A percentile compares a stretch with the other conserved stretches of the same genome.
phyloP scores from a whole-genome alignment of 2,797 vertebrate species.

The Fratercula arctica region DNA sequence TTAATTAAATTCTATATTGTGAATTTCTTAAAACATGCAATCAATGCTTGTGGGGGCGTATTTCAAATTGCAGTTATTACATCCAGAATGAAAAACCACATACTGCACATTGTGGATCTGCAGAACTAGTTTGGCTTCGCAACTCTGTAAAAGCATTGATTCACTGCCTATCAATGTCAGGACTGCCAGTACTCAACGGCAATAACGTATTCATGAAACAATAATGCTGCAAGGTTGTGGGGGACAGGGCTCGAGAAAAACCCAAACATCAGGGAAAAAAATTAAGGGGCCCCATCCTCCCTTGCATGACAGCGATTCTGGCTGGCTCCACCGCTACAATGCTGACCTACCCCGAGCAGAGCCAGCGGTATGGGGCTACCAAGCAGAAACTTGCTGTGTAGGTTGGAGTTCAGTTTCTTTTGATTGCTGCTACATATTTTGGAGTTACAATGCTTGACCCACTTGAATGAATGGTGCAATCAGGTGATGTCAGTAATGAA shows the following conservation, averaged over 20 bases:
- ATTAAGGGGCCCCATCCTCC: constrained; percentile 29
- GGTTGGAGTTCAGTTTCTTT: constrained; percentile 1
- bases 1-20: constrained; percentile 12
- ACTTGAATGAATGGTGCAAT: not conserved
- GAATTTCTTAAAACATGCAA: constrained; percentile 10
- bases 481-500: constrained; percentile 14
- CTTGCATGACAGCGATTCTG: not conserved
- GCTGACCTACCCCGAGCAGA: not conserved
- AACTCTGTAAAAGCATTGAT: not conserved
- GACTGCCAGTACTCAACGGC: not conserved
- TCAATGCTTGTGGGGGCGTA: not conserved
- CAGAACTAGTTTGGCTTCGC: constrained; percentile 8
- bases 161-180: constrained; percentile 29
- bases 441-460: not conserved
- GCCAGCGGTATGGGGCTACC: not conserved
- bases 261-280: constrained; percentile 24
- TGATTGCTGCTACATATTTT: constrained; percentile 15
- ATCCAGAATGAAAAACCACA: constrained; percentile 34
- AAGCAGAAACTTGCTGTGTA: constrained; percentile 37
- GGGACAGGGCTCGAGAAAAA: not conserved
- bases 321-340: not conserved
- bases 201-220: not conserved
- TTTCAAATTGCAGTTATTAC: constrained; percentile 2
- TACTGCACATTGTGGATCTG: not conserved
- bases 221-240: not conserved